phyloP scores from a whole-genome alignment of 2,888 invertebrate species.

The Drosophila demipolita region DNA sequence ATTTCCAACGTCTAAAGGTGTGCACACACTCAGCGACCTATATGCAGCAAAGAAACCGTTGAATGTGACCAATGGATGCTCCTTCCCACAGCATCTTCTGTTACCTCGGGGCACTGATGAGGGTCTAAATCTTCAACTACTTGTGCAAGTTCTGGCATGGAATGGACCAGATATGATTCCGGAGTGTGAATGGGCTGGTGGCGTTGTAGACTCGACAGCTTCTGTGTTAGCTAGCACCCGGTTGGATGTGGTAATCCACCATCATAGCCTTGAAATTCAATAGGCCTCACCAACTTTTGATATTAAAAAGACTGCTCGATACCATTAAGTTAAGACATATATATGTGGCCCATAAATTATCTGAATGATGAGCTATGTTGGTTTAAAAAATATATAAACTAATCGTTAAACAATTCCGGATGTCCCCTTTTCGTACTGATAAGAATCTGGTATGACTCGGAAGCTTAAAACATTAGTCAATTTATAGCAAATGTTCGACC shows the following conservation, averaged over 20 bases:
- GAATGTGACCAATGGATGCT: conserved; percentile 65
- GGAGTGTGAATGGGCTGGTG: conserved; percentile 4
- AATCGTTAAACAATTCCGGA: neutral
- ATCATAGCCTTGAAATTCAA: conserved; percentile 13
- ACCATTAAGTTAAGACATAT: neutral
- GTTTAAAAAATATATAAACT: neutral
- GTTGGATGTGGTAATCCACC: conserved; percentile 51
- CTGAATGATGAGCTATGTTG: neutral
- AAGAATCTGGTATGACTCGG: neutral
- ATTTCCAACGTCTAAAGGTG: conserved; percentile 86
- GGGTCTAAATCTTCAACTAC: conserved; percentile 87
- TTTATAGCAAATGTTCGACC: neutral
- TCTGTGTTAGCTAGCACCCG: conserved; percentile 17
- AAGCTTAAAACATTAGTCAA: neutral
- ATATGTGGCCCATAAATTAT: neutral
- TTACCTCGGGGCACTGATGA: conserved; percentile 87
- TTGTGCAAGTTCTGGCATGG: conserved; percentile 86
- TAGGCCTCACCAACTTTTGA: neutral
- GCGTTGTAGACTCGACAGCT: neutral
- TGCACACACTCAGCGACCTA: conserved; percentile 83
- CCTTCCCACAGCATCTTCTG: conserved; percentile 87
- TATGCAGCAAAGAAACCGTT: conserved; percentile 83
- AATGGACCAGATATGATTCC: neutral
- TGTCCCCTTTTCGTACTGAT: neutral
- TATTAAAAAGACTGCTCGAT: neutral